Base-by-base conservation (phyloP, 2,113 vertebrate species). In the Apaloderma vittatum region DNA sequence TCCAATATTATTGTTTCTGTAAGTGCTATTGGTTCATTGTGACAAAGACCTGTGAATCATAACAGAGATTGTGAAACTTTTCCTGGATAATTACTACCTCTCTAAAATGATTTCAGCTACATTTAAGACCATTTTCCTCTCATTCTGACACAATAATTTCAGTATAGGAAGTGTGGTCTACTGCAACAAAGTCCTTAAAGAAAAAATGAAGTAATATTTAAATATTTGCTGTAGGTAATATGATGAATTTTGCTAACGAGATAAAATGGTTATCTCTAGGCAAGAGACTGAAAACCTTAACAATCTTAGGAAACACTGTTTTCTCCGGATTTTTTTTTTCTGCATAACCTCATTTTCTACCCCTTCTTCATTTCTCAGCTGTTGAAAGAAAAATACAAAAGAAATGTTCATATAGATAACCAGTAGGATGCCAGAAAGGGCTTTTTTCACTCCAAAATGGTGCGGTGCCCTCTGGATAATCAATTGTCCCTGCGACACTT, bases 381-480 rank as follows among this genome's bases (percentile, higher is more conserved):
- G 85, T 83, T 96, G 61, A 96, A 97, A 96, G 87, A 78, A 92
- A 91, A 87, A 86, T 62, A 95, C 63, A 96, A 95, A 97, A 91
- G 87, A 76, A 92, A 78, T 23, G 75, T 95, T 95, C 94, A 73
- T 95, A 86, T 81, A 94, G 94, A 71, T 93, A 95, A 74, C 76
- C 93, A 75, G 93, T 90, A 81, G 91, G 94, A 94, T 0, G 2
- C 76, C 86, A 90, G 55, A 94, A 96, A 94, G 75, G 74, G 80
- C 37, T 57, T 61, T 97, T 95, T 91, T 79, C 90, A 92, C 78
- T 54, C 49, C 91, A 90, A 95, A 91, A 96, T 94, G 88, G 68
- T 92, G 91, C 93, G 68, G 52, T 95, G 95, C 82, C 94, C 96
- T 94, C 85, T 94, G 79, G 81, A 94, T 93, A 97, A 97, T 95